Conservation (phyloP, 1,140 invertebrate genomes). For the Zaprionus ghesquierei region DNA sequence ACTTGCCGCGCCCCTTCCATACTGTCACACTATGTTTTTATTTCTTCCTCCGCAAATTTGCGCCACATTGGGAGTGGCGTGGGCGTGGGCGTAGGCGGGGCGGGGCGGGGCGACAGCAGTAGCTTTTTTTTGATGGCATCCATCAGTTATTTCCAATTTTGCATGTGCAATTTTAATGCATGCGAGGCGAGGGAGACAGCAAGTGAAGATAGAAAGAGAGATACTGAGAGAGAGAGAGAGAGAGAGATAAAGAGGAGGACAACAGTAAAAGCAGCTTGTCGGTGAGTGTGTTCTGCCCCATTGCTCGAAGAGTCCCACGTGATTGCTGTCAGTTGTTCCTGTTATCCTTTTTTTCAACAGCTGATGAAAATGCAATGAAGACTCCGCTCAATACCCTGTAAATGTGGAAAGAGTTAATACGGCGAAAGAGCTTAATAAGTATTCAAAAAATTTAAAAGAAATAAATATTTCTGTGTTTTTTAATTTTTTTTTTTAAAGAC, state of each 20-base stretch:
- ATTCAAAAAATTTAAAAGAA: too few species aligned
- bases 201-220: background rate
- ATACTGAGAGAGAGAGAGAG: background rate
- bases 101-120: conserved; percentile 22
- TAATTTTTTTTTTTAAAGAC: too few species aligned
- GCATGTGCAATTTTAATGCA: conserved; percentile 75
- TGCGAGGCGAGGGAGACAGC: background rate
- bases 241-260: background rate
- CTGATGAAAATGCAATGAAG: conserved; percentile 56
- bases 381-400: conserved; percentile 11
- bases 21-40: conserved; percentile 8
- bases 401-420: too few species aligned
- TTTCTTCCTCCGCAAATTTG: conserved; percentile 50
- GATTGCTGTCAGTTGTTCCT: conserved; percentile 31
- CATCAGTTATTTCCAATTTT: conserved; percentile 78
- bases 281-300: conserved; percentile 7
- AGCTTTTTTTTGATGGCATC: conserved; percentile 74
- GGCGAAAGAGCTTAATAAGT: too few species aligned
- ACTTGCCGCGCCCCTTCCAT: conserved; percentile 42
- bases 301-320: conserved; percentile 25
- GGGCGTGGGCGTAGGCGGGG: background rate
- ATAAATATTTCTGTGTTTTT: too few species aligned
- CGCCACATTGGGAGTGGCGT: conserved; percentile 25
- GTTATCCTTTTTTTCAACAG: conserved; percentile 33
- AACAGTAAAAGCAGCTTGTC: background rate